Percentiles rank a stretch among this genome's conserved stretches.
phyloP scores from a whole-genome alignment of 2,888 invertebrate species.

The Phaonia tiefii region DNA sequence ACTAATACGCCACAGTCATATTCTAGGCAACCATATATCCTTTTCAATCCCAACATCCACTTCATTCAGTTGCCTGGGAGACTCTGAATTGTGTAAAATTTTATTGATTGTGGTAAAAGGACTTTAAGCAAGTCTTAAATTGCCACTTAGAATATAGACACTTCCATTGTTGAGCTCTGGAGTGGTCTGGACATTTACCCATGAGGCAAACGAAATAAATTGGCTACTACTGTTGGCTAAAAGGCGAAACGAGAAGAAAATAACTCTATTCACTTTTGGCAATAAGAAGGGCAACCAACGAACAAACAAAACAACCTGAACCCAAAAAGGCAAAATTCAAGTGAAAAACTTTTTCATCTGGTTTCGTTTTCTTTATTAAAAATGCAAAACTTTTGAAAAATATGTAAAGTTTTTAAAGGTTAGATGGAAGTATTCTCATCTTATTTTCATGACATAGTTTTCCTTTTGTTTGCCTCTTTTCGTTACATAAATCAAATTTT shows the following conservation, averaged over 20 bases:
- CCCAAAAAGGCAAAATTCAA: slow-evolving; percentile 11
- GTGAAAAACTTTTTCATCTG: slow-evolving; percentile 11
- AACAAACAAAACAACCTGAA: too few relatives aligned
- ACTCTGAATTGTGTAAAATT: slow-evolving; percentile 14
- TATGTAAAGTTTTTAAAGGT: slow-evolving; percentile 33
- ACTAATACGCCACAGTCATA: too few relatives aligned
- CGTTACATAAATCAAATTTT: slow-evolving; percentile 12
- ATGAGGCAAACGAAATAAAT: slow-evolving; percentile 54
- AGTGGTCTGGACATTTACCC: slow-evolving; percentile 45
- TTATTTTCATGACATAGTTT: slow-evolving; percentile 16
- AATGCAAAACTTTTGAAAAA: slow-evolving; percentile 33
- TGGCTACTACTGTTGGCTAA: slow-evolving; percentile 51
- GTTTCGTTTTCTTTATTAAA: not conserved
- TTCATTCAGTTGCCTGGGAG: not conserved
- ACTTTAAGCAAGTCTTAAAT: slow-evolving; percentile 65
- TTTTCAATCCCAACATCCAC: too few relatives aligned
- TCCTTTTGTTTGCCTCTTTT: slow-evolving; percentile 15
- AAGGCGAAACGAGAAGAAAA: slow-evolving; percentile 9
- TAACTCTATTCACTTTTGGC: not conserved
- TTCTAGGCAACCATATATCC: too few relatives aligned
- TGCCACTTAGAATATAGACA: slow-evolving; percentile 63
- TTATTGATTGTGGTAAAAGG: slow-evolving; percentile 60
- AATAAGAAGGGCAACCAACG: not conserved
- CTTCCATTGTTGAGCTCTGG: slow-evolving; percentile 59
- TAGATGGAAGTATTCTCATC: slow-evolving; percentile 21